Percentiles rank a stretch among this genome's conserved stretches.
phyloP scores from a whole-genome alignment of 2,113 vertebrate genomes.

The Bettongia penicillata region DNA sequence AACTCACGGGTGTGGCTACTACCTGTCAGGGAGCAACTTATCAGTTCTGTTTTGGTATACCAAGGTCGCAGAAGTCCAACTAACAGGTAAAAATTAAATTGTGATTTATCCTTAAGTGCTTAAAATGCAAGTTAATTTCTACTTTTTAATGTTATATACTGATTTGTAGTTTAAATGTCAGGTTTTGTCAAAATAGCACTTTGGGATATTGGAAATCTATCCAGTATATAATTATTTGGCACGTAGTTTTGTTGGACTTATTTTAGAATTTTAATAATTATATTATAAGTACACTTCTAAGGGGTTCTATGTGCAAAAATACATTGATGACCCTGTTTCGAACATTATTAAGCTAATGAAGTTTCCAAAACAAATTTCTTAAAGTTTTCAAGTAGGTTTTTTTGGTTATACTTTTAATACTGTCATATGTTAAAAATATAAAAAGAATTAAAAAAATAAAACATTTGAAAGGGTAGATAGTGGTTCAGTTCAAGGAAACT shows the following conservation, averaged over 20 bases:
- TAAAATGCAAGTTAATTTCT: neutral
- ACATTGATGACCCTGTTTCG: neutral
- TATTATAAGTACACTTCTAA: neutral
- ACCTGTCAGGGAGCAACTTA: neutral
- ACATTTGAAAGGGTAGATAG: neutral
- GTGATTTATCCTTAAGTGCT: neutral
- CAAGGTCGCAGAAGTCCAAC: conserved; percentile 23
- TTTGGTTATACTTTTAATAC: neutral
- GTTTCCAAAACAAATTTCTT: neutral
- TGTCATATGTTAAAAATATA: neutral
- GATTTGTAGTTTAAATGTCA: neutral
- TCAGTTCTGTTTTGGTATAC: neutral
- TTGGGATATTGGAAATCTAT: no score
- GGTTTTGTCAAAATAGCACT: neutral
- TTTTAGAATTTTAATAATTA: neutral
- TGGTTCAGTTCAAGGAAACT: no score
- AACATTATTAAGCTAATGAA: neutral
- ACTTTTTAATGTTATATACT: conserved; percentile 5
- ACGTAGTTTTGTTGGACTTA: neutral
- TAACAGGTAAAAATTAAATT: conserved; percentile 22
- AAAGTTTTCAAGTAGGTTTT: neutral
- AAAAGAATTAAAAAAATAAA: neutral
- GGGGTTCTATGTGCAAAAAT: neutral
- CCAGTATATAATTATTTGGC: neutral
- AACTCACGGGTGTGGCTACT: neutral